Evolutionary conservation across 1,140 invertebrate species (phyloP), one percentile per base, ranked within the genome.

Genomic region (Drosophila nebulosa): DNA sequence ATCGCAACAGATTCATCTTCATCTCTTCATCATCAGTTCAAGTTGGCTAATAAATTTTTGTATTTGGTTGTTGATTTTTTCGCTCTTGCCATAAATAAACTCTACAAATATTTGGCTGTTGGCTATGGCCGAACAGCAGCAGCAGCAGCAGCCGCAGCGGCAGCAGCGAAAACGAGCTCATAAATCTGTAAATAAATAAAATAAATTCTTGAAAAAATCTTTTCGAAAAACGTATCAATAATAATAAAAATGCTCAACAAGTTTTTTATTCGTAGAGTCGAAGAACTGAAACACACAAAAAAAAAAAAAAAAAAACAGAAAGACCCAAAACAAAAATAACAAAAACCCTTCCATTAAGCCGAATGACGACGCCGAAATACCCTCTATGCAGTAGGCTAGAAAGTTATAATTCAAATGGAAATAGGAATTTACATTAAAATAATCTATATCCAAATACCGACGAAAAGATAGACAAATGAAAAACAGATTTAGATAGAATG

Each of bases 181-280:
- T 85, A 85, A 85, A 85, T 85, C 81, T 85, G 81, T 86, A 85
- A 85, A 80, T 81, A 86, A 80, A 86, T 85, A 74, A 85, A 81
- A 85, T 85, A 85, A 80, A 85, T 85, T 85, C 70, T 86, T 84
- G 77, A 65, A 77, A 73, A 74, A 86, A 55, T 30, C 24, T 30
- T 18, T 51, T 86, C 80, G 77, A 81, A 85, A 86, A 85, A 86
- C 71, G 80, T 86, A 85, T 85, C 80, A 85, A 85, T 85, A 86
- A 85, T 81, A 86, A 86, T 86, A 85, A 85, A 86, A 86, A 86
- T 86, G 80, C 80, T 85, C 81, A 86, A 85, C 80, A 86, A 85
- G 80, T 86, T 85, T 85, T 84, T 64, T 67, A 62, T 73, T 46
- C 39, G 39, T 46, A 46, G 39, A 46, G 16, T 21, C 18, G 18